phyloP scores from a whole-genome alignment of 2,797 vertebrate species.

The Poecilia wingei region DNA sequence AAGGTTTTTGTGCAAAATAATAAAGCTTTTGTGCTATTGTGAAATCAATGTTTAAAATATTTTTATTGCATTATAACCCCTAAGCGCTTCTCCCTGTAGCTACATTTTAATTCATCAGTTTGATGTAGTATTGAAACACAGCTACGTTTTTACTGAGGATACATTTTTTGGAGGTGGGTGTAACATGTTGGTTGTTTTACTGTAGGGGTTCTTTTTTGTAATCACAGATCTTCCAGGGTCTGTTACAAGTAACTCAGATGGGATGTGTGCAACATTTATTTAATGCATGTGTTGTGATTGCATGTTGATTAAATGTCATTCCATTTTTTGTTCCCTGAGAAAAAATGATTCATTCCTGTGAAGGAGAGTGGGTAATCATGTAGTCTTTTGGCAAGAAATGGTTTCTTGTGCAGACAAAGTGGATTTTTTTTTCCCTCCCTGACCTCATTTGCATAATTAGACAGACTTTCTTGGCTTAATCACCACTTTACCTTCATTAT shows the following conservation, averaged over 20 bases:
- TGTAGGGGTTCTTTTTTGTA: background rate
- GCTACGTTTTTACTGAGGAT: background rate
- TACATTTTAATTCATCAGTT: background rate
- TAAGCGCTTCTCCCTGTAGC: background rate
- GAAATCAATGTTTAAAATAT: background rate
- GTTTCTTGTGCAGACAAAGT: slow-evolving; percentile 12
- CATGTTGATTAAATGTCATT: slow-evolving; percentile 23
- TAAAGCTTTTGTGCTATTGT: background rate
- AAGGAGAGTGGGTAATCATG: slow-evolving; percentile 16
- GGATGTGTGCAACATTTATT: slow-evolving; percentile 18
- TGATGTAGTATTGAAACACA: background rate
- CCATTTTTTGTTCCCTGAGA: background rate
- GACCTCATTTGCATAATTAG: slow-evolving; percentile 18
- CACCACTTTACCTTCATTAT: slow-evolving; percentile 18
- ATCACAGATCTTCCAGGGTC: slow-evolving; percentile 8
- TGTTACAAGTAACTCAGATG: slow-evolving; percentile 12
- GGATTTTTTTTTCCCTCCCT: slow-evolving; percentile 4
- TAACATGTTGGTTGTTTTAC: slow-evolving; percentile 7
- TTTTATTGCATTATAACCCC: background rate
- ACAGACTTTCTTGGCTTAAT: slow-evolving; percentile 5
- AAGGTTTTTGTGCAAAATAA: background rate
- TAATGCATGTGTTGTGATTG: slow-evolving; percentile 16
- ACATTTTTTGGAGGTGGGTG: background rate
- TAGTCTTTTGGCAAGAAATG: slow-evolving; percentile 22
- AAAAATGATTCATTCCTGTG: slow-evolving; percentile 9